A percentile compares a stretch with the other conserved stretches of the same genome.
These are phyloP conservation scores for Drosophila neonasuta DNA, from an alignment of 2,888 invertebrate genomes.

Conservation along the genomic window DNA sequence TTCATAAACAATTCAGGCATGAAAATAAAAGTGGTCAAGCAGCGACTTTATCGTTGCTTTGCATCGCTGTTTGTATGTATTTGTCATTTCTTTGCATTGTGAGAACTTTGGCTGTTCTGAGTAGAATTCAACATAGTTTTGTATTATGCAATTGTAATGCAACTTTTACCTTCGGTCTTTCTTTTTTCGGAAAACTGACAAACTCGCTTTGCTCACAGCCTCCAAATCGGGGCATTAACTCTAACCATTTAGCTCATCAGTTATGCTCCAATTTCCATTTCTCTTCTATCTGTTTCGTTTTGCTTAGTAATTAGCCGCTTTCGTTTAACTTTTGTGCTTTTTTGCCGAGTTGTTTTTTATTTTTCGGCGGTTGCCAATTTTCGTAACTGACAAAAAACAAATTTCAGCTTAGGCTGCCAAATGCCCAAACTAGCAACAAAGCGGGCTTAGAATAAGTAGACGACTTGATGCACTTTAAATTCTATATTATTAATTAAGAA, in stretches of 20 bases:
- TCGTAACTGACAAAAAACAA: constrained; percentile 15
- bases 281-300: constrained; percentile 5
- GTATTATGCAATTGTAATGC: constrained; percentile 44
- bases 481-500: too few species aligned
- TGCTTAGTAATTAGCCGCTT: constrained; percentile 42
- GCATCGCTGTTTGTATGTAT: constrained; percentile 33
- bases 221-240: constrained; percentile 30
- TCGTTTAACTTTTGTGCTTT: constrained; percentile 25
- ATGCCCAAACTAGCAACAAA: constrained; percentile 5
- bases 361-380: constrained; percentile 45
- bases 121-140: constrained; percentile 3
- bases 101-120: constrained; percentile 38
- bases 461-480: not conserved
- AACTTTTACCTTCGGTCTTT: constrained; percentile 12
- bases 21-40: constrained; percentile 76
- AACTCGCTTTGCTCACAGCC: constrained; percentile 39
- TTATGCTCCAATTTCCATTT: constrained; percentile 51
- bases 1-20: constrained; percentile 74
- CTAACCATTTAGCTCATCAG: constrained; percentile 40
- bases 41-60: constrained; percentile 43
- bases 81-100: constrained; percentile 34
- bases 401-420: constrained; percentile 30
- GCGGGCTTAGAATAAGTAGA: not conserved
- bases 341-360: constrained; percentile 1
- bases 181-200: constrained; percentile 2